Evolutionary conservation across 2,113 vertebrate species (phyloP).

Genomic region (Nansenia antarctica): DNA sequence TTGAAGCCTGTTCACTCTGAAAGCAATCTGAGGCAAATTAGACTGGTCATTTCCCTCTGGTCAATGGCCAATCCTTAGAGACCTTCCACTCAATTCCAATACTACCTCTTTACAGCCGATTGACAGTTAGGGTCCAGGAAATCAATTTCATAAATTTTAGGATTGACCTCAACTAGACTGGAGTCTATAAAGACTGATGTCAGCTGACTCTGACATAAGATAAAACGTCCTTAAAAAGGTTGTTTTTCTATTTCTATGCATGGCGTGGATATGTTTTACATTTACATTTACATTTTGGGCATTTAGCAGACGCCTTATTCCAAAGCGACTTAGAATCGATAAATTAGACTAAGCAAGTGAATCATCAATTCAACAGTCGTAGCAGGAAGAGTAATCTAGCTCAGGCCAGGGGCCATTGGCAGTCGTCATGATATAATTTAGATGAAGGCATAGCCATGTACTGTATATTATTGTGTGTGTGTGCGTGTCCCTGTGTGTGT

Average conservation of each 20-base stretch:
- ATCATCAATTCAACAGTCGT: too few species aligned
- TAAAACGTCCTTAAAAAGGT: too few species aligned
- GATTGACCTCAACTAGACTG: slow-evolving; percentile 42
- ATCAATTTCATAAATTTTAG: slow-evolving; percentile 69
- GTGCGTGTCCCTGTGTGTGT: slow-evolving; percentile 13
- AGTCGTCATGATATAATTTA: too few species aligned
- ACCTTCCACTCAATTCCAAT: slow-evolving; percentile 54
- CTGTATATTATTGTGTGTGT: slow-evolving; percentile 23
- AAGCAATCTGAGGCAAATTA: slow-evolving; percentile 19
- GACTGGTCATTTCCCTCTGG: slow-evolving; percentile 27
- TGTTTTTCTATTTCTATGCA: slow-evolving; percentile 21
- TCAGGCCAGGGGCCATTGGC: too few species aligned
- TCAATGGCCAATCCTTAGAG: slow-evolving; percentile 35
- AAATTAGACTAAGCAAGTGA: too few species aligned
- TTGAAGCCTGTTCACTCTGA: slow-evolving; percentile 6
- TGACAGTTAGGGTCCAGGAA: slow-evolving; percentile 43
- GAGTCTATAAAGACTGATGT: slow-evolving; percentile 16
- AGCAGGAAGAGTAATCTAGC: too few species aligned
- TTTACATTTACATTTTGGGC: too few species aligned
- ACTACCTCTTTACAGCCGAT: slow-evolving; percentile 32
- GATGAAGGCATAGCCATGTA: neutral
- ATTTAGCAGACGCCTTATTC: too few species aligned
- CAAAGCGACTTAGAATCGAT: too few species aligned
- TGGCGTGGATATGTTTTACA: too few species aligned
- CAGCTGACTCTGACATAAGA: slow-evolving; percentile 11